Evolutionary conservation across 2,113 vertebrate genomes (phyloP).

Genomic region (Mirza zaza): DNA sequence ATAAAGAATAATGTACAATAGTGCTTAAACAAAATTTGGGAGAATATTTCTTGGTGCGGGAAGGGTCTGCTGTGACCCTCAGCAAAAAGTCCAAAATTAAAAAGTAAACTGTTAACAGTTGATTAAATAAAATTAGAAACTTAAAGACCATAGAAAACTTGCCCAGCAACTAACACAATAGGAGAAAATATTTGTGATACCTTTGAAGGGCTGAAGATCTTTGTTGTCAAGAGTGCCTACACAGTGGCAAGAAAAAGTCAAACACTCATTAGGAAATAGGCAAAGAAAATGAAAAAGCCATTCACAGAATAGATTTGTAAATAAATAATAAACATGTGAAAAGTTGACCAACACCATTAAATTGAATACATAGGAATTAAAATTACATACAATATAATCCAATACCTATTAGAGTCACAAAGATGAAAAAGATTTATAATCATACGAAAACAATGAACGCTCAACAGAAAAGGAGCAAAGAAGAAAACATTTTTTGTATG

Average conservation of each 20-base stretch:
- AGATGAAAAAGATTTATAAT: conserved; percentile 3
- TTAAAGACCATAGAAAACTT: background rate
- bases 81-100: background rate
- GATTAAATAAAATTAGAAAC: background rate
- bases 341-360: background rate
- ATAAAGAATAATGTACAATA: background rate
- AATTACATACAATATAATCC: background rate
- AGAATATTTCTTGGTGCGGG: background rate
- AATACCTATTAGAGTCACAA: background rate
- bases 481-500: background rate
- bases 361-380: background rate
- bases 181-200: background rate
- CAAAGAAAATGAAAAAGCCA: background rate
- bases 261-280: background rate
- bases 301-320: background rate
- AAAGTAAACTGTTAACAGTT: background rate
- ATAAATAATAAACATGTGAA: background rate
- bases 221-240: background rate
- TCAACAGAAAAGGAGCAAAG: background rate
- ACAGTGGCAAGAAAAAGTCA: background rate
- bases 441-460: background rate
- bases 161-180: background rate
- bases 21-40: background rate
- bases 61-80: background rate
- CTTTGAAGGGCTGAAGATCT: background rate